phyloP scores from a whole-genome alignment of 2,888 invertebrate genomes.

The Erynnis tages region DNA sequence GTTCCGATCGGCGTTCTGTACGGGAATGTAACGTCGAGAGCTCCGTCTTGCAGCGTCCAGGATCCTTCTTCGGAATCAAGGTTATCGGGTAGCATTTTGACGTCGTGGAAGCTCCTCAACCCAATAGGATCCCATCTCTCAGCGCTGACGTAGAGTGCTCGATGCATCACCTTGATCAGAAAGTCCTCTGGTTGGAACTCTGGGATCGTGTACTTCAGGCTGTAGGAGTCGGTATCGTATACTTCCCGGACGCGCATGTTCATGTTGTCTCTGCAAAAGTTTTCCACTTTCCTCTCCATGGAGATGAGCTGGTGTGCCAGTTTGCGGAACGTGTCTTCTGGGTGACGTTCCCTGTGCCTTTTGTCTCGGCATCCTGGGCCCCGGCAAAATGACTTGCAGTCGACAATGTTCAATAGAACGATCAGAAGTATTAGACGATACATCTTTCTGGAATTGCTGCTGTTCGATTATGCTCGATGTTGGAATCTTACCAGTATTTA shows the following conservation, averaged over 20 bases:
- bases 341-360: not conserved
- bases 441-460: not conserved
- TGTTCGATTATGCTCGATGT: not conserved
- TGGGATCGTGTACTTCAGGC: constrained; percentile 1
- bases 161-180: constrained; percentile 7
- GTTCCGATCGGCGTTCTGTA: constrained; percentile 4
- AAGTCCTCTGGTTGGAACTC: constrained; percentile 7
- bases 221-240: not conserved
- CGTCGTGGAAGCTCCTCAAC: not conserved
- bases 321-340: constrained; percentile 9
- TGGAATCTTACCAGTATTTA: constrained; percentile 2
- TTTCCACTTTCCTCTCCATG: constrained; percentile 8
- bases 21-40: not conserved
- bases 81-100: constrained; percentile 16
- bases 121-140: constrained; percentile 11
- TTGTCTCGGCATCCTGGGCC: constrained; percentile 1
- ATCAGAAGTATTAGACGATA: constrained; percentile 7
- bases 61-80: not conserved
- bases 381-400: not conserved
- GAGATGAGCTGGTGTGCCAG: constrained; percentile 10
- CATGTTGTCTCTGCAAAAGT: constrained; percentile 2
- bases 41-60: not conserved
- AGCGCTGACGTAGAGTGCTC: not conserved
- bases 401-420: constrained; percentile 3
- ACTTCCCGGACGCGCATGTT: constrained; percentile 4